Conservation (phyloP, 2,113 vertebrate species). For the Plotosus lineatus region DNA sequence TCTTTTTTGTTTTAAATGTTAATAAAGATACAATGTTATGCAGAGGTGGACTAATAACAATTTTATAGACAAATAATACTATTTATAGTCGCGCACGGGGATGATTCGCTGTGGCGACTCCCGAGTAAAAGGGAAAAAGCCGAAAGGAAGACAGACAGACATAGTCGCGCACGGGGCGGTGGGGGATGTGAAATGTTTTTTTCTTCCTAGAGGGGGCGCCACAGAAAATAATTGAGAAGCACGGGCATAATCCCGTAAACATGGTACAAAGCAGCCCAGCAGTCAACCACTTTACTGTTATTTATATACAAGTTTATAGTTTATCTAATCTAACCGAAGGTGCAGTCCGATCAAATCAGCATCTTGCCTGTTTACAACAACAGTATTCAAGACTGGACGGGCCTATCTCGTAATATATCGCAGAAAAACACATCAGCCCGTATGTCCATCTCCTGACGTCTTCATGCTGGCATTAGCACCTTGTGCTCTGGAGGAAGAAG, state of each 20-base stretch:
- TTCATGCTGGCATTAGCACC: slow-evolving; percentile 58
- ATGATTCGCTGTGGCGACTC: no score
- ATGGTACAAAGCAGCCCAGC: not conserved
- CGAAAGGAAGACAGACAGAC: no score
- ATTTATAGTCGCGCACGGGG: no score
- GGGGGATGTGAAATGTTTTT: no score
- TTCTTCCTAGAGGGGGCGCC: no score
- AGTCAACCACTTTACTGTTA: not conserved
- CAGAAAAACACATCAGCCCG: slow-evolving; percentile 62
- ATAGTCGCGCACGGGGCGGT: no score
- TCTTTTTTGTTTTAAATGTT: no score
- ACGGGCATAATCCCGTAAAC: not conserved
- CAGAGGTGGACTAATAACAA: no score
- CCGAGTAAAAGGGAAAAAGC: no score
- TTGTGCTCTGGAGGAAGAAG: slow-evolving; percentile 55
- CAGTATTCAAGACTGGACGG: not conserved
- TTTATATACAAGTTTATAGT: slow-evolving; percentile 29
- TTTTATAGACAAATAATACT: no score
- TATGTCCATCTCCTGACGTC: slow-evolving; percentile 53
- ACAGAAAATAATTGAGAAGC: no score
- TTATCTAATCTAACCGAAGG: slow-evolving; percentile 33
- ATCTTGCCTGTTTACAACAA: not conserved
- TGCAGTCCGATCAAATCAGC: not conserved
- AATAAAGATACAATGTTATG: no score
- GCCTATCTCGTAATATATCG: slow-evolving; percentile 56